Base-by-base conservation (phyloP, 2,888 invertebrate species). In the Lasioglossum vierecki region DNA sequence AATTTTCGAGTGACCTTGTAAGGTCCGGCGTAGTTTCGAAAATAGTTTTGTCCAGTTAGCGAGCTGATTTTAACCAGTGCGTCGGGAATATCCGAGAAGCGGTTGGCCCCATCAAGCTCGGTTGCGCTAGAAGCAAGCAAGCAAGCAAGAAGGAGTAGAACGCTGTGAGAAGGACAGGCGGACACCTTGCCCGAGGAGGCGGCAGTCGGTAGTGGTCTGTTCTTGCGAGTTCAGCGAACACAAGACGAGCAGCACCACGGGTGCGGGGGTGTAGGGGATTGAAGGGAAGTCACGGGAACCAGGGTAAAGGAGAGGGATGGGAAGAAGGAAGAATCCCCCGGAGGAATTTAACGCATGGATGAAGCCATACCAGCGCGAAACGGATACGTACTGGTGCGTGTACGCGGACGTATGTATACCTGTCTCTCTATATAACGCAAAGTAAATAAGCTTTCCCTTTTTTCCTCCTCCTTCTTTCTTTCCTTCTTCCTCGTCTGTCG, bases 271-370 rank as follows among this genome's bases (percentile, higher is more conserved):
- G 63, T 49, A 66, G 35, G 72, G 71, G 70, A 60, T 53, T 26
- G 30, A 57, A 57, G 11, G 57, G 80, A 39, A 8, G 70, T 30
- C 49, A 77, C 53, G 41, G 79, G 83, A 49, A 76, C 80, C 82
- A 68, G 30, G 30, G 35, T 2, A 44, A 57, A n/a, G 77, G 79
- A 77, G 74, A 57, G 53, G 72, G 77, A 73, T 26, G 73, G 83
- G 85, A 75, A 76, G 82, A 82, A 83, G 80, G 85, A 75, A 80
- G 88, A 91, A 92, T 90, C 88, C 92, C 92, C 92, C 79, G 83
- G 91, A 92, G 92, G 92, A 92, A 92, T 92, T 92, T 92, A 92
- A 92, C 92, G 92, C 92, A 91, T 91, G 92, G 91, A 91, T 92
- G 92, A 92, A 92, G 91, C 90, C 88, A 84, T 90, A 87, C 89